Conservation (phyloP, 2,113 vertebrate species). For the Peucedramus taeniatus region DNA sequence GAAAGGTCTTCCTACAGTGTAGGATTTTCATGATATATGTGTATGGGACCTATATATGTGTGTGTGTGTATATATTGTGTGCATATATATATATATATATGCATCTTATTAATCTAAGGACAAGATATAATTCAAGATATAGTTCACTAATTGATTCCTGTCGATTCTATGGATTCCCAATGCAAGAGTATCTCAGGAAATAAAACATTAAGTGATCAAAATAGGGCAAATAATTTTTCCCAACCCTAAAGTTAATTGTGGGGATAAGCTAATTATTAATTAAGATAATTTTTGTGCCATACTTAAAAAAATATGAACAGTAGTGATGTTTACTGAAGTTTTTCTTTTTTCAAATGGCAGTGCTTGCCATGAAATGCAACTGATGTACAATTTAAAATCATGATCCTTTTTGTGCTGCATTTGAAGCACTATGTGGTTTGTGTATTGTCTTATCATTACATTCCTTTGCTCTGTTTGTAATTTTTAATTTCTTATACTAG, state of each 20-base stretch:
- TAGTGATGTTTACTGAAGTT: neutral
- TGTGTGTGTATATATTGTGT: too few species aligned
- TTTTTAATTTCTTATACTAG: neutral
- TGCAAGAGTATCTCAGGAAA: neutral
- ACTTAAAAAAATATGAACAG: neutral
- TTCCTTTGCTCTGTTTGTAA: neutral
- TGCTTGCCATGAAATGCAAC: conserved; percentile 22
- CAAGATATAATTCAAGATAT: too few species aligned
- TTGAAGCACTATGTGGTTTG: neutral
- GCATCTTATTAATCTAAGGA: neutral
- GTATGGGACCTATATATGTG: neutral
- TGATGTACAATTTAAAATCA: neutral
- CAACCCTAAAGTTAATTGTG: neutral
- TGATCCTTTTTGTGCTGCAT: neutral
- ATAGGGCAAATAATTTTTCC: neutral
- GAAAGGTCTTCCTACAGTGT: neutral
- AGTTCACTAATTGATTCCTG: neutral
- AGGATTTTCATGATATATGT: neutral
- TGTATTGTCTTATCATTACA: neutral
- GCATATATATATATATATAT: too few species aligned
- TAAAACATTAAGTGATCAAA: neutral
- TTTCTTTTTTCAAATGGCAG: neutral
- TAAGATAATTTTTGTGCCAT: neutral
- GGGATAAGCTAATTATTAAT: neutral
- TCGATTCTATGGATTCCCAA: neutral